Evolutionary conservation across 2,113 vertebrate genomes (phyloP), one percentile per base, ranked within the genome.

Genomic region (Equus przewalskii): DNA sequence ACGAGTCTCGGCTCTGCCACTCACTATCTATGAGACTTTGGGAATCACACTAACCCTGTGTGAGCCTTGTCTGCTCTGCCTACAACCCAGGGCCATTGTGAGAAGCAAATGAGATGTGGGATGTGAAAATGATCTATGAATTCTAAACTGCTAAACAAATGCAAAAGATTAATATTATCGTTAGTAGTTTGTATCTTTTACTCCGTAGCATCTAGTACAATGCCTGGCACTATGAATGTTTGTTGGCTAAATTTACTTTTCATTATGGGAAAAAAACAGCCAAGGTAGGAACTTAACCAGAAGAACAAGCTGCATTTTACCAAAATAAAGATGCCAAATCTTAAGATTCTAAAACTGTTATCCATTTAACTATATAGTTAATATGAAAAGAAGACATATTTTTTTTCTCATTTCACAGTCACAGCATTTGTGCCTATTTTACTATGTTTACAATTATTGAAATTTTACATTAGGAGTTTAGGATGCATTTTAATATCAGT

Each of bases 241-340:
- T 76, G 46, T 51, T 41, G 36, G 19, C 12, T 70, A 83, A 88
- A 73, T 30, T 84, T 75, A 54, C 11, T 92, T 94, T 80, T 70
- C 36, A 65, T 91, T 54, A 69, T 46, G 64, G 60, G 2, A 0
- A 44, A 69, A 83, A 95, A 96, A 73, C 93, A 64, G 28, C 44
- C 7, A 70, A 14, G 19, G 4, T 64, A 76, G 16, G 10, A 60
- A 72, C 67, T 19, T 65, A 88, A 83, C 22, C 69, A 36, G 87
- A 94, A 82, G n/a, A 18, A 87, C 49, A 94, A 73, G 49, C 15
- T 41, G 4, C 7, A 10, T 75, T 86, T 76, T 89, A 30, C 26
- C 88, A 88, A 95, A 95, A 94, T 83, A 91, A 95, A 96, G 28
- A 87, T 65, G 78, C 26, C 51, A 69, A 91, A 64, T 78, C 33